These are phyloP conservation scores for Cyphomyrus plagiostoma DNA, from an alignment of 2,113 vertebrate species.

Conservation along the genomic window DNA sequence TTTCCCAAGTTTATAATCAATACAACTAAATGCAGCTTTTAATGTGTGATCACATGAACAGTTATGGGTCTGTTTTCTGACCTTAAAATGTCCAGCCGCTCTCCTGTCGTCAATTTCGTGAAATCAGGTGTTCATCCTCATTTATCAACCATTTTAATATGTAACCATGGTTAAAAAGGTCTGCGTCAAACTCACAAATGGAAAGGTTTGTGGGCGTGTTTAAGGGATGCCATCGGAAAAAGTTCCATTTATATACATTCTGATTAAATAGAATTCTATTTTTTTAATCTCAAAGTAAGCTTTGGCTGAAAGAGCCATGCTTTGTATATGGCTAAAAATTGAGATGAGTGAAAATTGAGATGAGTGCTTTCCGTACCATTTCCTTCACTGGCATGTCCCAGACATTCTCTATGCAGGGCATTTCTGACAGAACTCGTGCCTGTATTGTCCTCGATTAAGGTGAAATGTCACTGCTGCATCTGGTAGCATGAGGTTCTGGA, in stretches of 20 bases:
- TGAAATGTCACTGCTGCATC: not conserved
- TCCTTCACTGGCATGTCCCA: not conserved
- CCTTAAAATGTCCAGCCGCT: slow-evolving; percentile 65
- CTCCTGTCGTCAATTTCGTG: slow-evolving; percentile 36
- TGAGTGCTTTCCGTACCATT: not conserved
- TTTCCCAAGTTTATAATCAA: slow-evolving; percentile 34
- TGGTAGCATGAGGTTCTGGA: not conserved
- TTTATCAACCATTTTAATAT: slow-evolving; percentile 34
- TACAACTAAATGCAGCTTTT: slow-evolving; percentile 18
- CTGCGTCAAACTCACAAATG: slow-evolving; percentile 31
- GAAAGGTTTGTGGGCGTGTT: not conserved
- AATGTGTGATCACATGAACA: slow-evolving; percentile 43
- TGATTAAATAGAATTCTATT: not conserved
- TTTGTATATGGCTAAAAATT: not conserved
- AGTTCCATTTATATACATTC: not conserved
- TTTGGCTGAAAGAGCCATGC: not conserved
- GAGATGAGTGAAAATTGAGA: not conserved
- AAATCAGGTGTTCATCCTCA: slow-evolving; percentile 14
- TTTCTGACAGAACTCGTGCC: not conserved
- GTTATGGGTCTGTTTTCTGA: slow-evolving; percentile 55
- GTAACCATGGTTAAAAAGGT: slow-evolving; percentile 32
- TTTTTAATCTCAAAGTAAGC: not conserved
- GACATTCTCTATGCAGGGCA: not conserved
- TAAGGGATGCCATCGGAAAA: not conserved
- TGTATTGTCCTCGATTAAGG: not conserved